Conservation (phyloP, 2,113 vertebrate genomes). For the Dicrurus megarhynchus region DNA sequence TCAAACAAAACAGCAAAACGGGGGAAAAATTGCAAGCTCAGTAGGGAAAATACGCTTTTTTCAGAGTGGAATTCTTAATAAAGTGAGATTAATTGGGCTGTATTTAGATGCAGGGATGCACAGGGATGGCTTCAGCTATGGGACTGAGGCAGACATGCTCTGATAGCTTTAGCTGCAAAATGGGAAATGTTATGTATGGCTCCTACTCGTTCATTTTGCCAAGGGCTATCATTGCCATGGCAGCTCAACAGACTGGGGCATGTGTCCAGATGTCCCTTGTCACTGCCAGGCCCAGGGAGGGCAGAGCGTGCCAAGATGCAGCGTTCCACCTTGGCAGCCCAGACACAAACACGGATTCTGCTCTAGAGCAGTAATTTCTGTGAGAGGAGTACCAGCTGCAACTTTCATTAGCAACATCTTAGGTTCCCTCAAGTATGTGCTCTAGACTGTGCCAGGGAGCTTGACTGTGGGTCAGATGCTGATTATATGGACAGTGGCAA, state of each 20-base stretch:
- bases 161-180: not conserved
- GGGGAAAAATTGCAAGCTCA: not conserved
- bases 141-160: not conserved
- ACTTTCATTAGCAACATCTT: not conserved
- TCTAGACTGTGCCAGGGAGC: not conserved
- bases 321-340: not conserved
- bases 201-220: not conserved
- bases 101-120: not conserved
- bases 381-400: not conserved
- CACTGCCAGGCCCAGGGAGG: not conserved
- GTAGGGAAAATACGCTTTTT: not conserved
- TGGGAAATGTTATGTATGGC: not conserved
- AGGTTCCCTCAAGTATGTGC: not conserved
- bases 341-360: not conserved
- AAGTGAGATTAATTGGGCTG: conserved; percentile 31
- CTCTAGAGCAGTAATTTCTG: not conserved
- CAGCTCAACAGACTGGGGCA: not conserved
- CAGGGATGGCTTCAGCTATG: not conserved
- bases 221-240: conserved; percentile 11
- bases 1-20: not conserved
- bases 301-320: not conserved
- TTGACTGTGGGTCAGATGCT: not conserved
- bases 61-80: not conserved
- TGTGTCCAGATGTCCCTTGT: not conserved
- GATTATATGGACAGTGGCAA: not conserved